Evolutionary conservation across 2,888 invertebrate genomes (phyloP).

Genomic region (Griposia aprilina): DNA sequence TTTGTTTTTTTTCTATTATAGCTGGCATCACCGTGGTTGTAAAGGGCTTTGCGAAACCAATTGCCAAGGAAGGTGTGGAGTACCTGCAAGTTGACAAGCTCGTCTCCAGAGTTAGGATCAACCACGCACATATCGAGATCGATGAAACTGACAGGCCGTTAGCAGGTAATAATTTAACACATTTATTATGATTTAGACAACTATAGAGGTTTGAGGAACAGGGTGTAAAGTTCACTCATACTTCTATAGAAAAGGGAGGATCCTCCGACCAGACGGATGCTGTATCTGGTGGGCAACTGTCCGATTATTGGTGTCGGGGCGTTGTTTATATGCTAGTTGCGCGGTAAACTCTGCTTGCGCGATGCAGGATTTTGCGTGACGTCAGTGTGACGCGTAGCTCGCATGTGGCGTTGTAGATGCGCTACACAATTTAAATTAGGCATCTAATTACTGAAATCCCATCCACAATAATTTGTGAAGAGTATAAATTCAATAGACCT

Average conservation of each 20-base stretch:
- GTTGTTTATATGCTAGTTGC: no score
- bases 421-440: background rate
- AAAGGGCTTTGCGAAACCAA: slow-evolving; percentile 90
- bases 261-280: no score
- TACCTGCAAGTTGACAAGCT: slow-evolving; percentile 92
- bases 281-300: no score
- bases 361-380: no score
- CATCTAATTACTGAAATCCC: background rate
- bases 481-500: no score
- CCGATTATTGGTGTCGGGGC: no score
- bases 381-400: no score
- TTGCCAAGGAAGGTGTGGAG: slow-evolving; percentile 90
- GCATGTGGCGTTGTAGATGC: no score
- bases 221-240: no score
- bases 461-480: background rate
- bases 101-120: slow-evolving; percentile 91
- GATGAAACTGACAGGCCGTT: slow-evolving; percentile 90
- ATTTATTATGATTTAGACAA: background rate
- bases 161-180: slow-evolving; percentile 83
- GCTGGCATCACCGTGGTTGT: slow-evolving; percentile 91
- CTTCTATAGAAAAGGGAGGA: no score
- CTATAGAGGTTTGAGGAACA: no score
- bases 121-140: slow-evolving; percentile 91
- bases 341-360: no score
- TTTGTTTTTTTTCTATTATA: slow-evolving; percentile 71